Evolutionary conservation across 2,113 vertebrate genomes (phyloP).

Genomic region (Pongo abelii): DNA sequence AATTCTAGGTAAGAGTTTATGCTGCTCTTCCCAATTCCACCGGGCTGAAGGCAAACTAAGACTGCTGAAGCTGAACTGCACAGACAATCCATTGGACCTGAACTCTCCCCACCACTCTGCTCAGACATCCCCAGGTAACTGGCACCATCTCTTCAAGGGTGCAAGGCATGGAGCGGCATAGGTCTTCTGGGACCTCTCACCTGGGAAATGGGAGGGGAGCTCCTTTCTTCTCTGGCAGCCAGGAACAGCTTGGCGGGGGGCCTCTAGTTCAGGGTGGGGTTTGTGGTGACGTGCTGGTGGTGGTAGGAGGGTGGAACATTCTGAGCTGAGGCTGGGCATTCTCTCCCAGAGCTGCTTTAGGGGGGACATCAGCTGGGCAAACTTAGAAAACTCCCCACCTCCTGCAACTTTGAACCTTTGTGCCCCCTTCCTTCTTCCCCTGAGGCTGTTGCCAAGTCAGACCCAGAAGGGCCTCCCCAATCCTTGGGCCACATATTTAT

Average conservation of each 20-base stretch:
- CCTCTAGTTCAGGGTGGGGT: neutral
- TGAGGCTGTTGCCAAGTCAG: neutral
- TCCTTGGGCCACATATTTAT: neutral
- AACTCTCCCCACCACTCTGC: fast-evolving
- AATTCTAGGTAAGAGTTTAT: neutral
- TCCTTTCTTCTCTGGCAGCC: neutral
- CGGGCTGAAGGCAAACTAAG: neutral
- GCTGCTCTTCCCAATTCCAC: neutral
- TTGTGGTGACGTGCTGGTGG: neutral
- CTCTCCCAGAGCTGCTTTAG: neutral
- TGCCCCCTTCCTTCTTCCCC: neutral
- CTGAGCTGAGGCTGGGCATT: neutral
- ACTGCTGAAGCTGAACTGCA: no score
- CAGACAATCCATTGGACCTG: no score
- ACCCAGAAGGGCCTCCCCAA: neutral
- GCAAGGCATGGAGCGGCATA: neutral
- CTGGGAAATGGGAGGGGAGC: neutral
- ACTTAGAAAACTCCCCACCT: neutral
- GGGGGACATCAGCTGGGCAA: neutral
- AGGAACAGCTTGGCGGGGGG: neutral
- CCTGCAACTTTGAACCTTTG: neutral
- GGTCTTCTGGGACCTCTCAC: neutral
- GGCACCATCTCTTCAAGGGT: neutral
- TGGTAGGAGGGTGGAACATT: neutral
- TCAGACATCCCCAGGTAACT: neutral